Percentiles rank a stretch among this genome's conserved stretches.
phyloP scores from a whole-genome alignment of 1,140 invertebrate species.

The Venturia canescens region DNA sequence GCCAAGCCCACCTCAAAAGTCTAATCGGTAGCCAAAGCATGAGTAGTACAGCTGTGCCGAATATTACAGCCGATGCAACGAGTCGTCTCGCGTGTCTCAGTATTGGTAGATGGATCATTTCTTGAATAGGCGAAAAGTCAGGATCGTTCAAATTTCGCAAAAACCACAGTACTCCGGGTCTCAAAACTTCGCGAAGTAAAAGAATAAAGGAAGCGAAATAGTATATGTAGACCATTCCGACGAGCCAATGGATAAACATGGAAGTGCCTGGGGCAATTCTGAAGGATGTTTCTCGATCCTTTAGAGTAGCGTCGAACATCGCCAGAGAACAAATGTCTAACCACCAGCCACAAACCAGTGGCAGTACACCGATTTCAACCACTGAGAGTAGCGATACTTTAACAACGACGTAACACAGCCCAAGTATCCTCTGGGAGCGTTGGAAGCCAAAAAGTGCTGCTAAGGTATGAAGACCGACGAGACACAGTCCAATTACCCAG shows the following conservation, averaged over 20 bases:
- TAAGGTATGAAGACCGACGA: conserved; percentile 90
- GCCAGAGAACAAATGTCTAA: conserved; percentile 97
- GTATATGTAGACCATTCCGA: conserved; percentile 99
- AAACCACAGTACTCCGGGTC: conserved; percentile 98
- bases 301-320: conserved; percentile 94
- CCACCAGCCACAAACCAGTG: conserved; percentile 99
- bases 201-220: conserved; percentile 99
- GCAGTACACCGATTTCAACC: conserved; percentile 97
- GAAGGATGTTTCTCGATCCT: conserved; percentile 92
- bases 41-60: conserved; percentile 95
- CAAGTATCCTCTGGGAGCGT: conserved; percentile 90
- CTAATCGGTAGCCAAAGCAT: conserved; percentile 97
- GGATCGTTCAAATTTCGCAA: conserved; percentile 98
- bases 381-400: conserved; percentile 96
- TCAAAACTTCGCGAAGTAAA: conserved; percentile 92
- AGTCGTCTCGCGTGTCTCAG: conserved; percentile 92
- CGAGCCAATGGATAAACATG: conserved; percentile 99
- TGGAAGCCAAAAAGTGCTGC: conserved; percentile 86
- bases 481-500: conserved; percentile 89
- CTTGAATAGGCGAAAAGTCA: conserved; percentile 98
- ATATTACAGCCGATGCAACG: conserved; percentile 95
- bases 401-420: conserved; percentile 97
- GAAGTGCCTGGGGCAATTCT: conserved; percentile 94
- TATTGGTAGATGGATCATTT: conserved; percentile 99
- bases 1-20: conserved; percentile 89